Percentiles rank a stretch among this genome's conserved stretches.
Conservation (phyloP, 2,113 vertebrate species). For the Cebidichthys violaceus region DNA sequence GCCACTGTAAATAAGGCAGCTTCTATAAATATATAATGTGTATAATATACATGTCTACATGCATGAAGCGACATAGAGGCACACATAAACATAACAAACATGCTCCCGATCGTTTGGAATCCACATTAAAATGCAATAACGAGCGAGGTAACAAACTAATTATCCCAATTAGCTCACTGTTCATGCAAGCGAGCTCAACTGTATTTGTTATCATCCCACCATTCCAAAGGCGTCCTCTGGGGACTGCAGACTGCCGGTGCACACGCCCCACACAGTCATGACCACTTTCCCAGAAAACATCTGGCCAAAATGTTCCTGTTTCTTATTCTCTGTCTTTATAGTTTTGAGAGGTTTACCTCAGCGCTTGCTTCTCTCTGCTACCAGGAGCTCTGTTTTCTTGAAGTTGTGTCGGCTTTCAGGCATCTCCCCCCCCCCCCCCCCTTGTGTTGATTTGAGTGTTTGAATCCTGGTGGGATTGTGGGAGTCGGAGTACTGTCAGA, state of each 20-base stretch:
- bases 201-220: constrained; percentile 54
- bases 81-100: constrained; percentile 27
- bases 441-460: constrained; percentile 70
- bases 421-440: constrained; percentile 2
- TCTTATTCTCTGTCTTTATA: constrained; percentile 31
- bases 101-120: constrained; percentile 59
- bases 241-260: constrained; percentile 43
- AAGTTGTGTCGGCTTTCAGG: constrained; percentile 60
- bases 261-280: constrained; percentile 37
- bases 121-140: constrained; percentile 77
- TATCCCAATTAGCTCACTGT: constrained; percentile 77
- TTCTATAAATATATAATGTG: no score
- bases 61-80: not conserved
- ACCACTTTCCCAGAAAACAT: constrained; percentile 66
- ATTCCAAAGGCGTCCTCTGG: constrained; percentile 56
- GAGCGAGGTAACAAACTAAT: constrained; percentile 73
- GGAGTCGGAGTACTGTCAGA: constrained; percentile 91
- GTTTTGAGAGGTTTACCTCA: constrained; percentile 40
- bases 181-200: constrained; percentile 61
- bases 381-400: constrained; percentile 50
- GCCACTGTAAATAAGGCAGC: constrained; percentile 5
- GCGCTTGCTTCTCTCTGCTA: constrained; percentile 38
- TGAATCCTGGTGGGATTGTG: constrained; percentile 77
- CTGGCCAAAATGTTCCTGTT: constrained; percentile 47
- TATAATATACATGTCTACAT: constrained; percentile 13